Evolutionary conservation across 2,888 invertebrate species (phyloP).

Genomic region (Acleris cristana): DNA sequence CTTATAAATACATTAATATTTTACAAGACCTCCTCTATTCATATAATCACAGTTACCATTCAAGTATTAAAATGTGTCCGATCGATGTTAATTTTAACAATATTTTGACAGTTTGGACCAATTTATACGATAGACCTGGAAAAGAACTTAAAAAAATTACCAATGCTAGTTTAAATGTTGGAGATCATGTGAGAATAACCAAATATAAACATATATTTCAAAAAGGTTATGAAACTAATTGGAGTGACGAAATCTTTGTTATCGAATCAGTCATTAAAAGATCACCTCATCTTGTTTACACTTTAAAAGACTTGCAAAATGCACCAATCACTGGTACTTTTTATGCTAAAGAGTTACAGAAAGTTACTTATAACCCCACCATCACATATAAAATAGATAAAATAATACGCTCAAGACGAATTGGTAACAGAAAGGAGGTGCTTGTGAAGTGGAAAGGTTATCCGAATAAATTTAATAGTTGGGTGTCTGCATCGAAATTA

Average conservation of each 20-base stretch:
- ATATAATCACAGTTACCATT: conserved; percentile 43
- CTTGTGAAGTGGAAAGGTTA: conserved; percentile 49
- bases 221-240: conserved; percentile 48
- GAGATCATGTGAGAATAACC: conserved; percentile 43
- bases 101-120: conserved; percentile 41
- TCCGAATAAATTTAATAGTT: conserved; percentile 47
- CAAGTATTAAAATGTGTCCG: conserved; percentile 44
- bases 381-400: conserved; percentile 44
- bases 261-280: conserved; percentile 38
- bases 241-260: conserved; percentile 49
- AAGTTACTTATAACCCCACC: conserved; percentile 40
- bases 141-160: not conserved
- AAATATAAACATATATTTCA: conserved; percentile 47
- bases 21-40: conserved; percentile 21
- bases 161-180: conserved; percentile 27
- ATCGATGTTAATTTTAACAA: conserved; percentile 44
- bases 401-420: conserved; percentile 39
- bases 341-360: conserved; percentile 46
- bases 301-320: conserved; percentile 41
- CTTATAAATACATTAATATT: conserved; percentile 26
- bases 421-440: conserved; percentile 44
- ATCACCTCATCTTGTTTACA: conserved; percentile 41
- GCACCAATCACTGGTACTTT: conserved; percentile 44
- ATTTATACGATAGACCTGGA: conserved; percentile 29
- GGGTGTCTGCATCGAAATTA: conserved; percentile 39